Evolutionary conservation across 2,113 vertebrate genomes (phyloP).

Genomic region (Pygoscelis antarcticus): DNA sequence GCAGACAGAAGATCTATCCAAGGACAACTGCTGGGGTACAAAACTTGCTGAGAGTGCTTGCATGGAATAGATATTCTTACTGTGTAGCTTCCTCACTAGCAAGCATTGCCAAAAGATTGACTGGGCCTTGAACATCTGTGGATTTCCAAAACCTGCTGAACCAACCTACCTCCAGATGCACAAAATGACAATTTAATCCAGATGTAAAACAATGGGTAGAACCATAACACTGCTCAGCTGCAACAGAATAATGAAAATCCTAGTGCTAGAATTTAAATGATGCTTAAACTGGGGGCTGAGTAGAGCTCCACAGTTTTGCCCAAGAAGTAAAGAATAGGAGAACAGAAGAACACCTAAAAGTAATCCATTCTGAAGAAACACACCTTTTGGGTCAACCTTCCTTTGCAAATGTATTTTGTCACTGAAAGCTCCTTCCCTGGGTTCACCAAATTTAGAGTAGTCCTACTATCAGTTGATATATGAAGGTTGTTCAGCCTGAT

Average conservation of each 20-base stretch:
- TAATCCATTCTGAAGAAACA: neutral
- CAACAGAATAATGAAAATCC: neutral
- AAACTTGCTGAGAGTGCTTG: neutral
- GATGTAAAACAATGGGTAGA: constrained; percentile 19
- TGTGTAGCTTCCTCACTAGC: neutral
- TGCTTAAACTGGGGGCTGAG: neutral
- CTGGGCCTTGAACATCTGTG: neutral
- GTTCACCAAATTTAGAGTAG: neutral
- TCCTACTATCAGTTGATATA: neutral
- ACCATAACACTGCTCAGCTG: neutral
- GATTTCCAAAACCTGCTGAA: neutral
- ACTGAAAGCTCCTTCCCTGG: neutral
- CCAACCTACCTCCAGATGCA: neutral
- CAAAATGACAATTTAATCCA: neutral
- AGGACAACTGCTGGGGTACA: neutral
- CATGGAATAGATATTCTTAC: neutral
- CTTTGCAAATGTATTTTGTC: neutral
- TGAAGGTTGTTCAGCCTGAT: neutral
- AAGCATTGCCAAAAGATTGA: neutral
- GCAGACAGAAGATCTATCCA: neutral
- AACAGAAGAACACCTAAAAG: neutral
- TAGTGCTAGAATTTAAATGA: neutral
- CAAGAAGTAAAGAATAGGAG: neutral
- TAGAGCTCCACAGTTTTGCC: neutral
- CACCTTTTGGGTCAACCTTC: neutral